Evolutionary conservation across 2,797 vertebrate genomes (phyloP), one percentile per base, ranked within the genome.

Genomic region (Oryzias dopingdopingensis): DNA sequence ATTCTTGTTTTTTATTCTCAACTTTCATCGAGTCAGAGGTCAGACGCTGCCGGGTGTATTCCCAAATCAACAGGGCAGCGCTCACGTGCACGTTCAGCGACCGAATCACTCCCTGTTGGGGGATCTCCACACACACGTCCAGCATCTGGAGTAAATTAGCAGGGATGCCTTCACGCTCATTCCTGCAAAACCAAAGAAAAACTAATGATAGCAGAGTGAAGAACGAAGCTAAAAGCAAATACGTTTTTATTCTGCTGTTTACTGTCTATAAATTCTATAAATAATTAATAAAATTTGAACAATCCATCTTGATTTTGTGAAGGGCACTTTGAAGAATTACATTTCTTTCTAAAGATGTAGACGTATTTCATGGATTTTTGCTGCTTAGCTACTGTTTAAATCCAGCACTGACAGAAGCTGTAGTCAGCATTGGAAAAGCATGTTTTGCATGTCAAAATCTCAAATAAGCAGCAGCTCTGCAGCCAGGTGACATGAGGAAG

Each of bases 41-140:
- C 32, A 94, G 85, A 74, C 92, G 95, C 55, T 99, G 97, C 16
- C 94, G 88, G 0, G 94, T 96, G 44, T 98, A 98, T 48, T 99
- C 96, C 96, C 96, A 99, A 42, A 98, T 91, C 63, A 99, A 92
- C 72, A 99, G 90, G n/a, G 97, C 96, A 2, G 96, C 97, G 0
- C 96, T 98, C 61, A 99, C 97, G 0, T 99, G 97, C 26, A 99
- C 97, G 0, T 98, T 99, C 53, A 99, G 96, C 0, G 97, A 99
- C 15, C 97, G 95, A 45, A 93, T 95, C 70, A 99, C 86, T 1
- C 96, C 97, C 68, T 92, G 94, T 57, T 99, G 97, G 26, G 96
- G 97, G 59, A 99, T 98, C 87, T 99, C 96, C 82, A 99, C 96
- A 13, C 97, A 99, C 3, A 95, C 93, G 0, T 98, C 97, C 74